phyloP scores from a whole-genome alignment of 1,140 invertebrate species.

The Tigriopus japonicus region DNA sequence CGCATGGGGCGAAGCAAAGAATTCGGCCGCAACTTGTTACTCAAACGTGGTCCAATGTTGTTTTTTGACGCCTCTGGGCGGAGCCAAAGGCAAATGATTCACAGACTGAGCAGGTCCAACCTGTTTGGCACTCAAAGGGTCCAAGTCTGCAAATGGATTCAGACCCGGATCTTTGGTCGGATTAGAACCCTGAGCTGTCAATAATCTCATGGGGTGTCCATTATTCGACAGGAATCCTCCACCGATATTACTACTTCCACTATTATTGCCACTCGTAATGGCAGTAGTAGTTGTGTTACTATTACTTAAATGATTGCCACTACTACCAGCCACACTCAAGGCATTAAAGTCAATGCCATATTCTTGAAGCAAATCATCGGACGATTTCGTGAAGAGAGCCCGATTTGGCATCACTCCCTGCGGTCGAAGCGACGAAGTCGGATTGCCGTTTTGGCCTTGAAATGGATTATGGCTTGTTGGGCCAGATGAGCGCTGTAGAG shows the following conservation, averaged over 20 bases:
- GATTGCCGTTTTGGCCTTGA: too few relatives aligned
- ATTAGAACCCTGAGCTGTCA: too few relatives aligned
- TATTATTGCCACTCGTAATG: not conserved
- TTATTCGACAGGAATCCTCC: not conserved
- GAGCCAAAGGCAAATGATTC: not conserved
- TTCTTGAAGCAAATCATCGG: slow-evolving; percentile 5
- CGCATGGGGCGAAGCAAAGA: too few relatives aligned
- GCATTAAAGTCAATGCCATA: slow-evolving; percentile 3
- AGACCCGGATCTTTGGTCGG: not conserved
- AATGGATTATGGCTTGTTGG: too few relatives aligned
- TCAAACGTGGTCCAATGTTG: slow-evolving; percentile 7
- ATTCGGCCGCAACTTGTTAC: not conserved
- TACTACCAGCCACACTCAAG: not conserved
- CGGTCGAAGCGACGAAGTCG: too few relatives aligned
- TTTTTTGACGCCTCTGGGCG: slow-evolving; percentile 1
- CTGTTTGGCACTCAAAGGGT: not conserved
- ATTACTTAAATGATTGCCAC: too few relatives aligned
- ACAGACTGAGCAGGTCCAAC: not conserved
- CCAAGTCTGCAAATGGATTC: not conserved
- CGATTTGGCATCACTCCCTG: too few relatives aligned
- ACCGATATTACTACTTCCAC: not conserved
- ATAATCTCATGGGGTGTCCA: too few relatives aligned
- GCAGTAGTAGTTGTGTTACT: too few relatives aligned
- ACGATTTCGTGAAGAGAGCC: not conserved
- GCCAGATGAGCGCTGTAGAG: too few relatives aligned